Base-by-base conservation (phyloP, 2,797 vertebrate species). In the Leptodactylus fallax region DNA sequence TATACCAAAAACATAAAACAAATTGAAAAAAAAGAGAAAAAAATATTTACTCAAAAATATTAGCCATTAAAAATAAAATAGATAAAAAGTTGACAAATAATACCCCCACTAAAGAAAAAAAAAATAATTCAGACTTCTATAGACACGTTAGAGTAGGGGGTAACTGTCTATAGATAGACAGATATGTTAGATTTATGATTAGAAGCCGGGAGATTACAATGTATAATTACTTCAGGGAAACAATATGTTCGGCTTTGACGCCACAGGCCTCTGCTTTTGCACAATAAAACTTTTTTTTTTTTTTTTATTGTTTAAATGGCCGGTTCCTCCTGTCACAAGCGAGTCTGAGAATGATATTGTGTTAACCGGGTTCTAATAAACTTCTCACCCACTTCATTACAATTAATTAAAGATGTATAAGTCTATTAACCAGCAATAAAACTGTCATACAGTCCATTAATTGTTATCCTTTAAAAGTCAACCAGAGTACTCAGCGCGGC, bases 321-420 rank as follows among this genome's bases (percentile, higher is more conserved):
- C 23, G 61, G 58, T 81, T 67, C 56, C 14, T 67, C 19, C 65
- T 78, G 60, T 25, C 78, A 81, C 83, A 21, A 69, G 47, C 19
- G 13, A 47, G 60, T 56, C 45, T 16, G 17, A 71, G 71, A 89
- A 78, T 47, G 79, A 79, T 63, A 88, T 27, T 21, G n/a, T 58
- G 74, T 84, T 79, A 84, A 79, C 72, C 49, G 12, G 12, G 63
- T 21, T 85, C 85, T 61, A 82, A 86, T 89, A 89, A 89, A 89
- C 60, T 86, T 89, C 88, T 86, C 88, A 86, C 84, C 72, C 79
- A 89, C 88, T 86, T 86, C 72, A 86, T 86, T 71, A 85, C 74
- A 86, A 86, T 89, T 81, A 83, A 85, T 83, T 83, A 86, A 65
- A 83, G 79, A 89, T 86, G 84, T 69, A 77, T 71, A 82, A 83